Evolutionary conservation across 92 coral and sea anemone species (phyloP).

Genomic region (Palythoa heliodiscus): DNA sequence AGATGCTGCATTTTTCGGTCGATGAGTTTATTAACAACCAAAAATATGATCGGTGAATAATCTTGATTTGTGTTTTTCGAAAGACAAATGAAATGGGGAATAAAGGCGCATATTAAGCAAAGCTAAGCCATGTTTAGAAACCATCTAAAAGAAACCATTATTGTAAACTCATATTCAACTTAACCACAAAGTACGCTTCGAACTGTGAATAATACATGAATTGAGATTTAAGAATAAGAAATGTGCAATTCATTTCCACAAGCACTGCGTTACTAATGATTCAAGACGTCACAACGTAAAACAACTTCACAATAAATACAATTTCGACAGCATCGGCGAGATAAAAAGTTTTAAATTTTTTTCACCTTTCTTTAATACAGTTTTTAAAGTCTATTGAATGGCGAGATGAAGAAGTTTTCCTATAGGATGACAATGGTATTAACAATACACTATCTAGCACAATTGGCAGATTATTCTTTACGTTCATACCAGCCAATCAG

Average conservation of each 20-base stretch:
- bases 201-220: conserved; percentile 22
- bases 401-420: conserved; percentile 29
- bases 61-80: neutral
- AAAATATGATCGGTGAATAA: neutral
- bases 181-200: conserved; percentile 5
- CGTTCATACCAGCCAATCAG: conserved; percentile 54
- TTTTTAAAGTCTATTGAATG: conserved; percentile 36
- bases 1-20: neutral
- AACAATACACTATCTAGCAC: conserved; percentile 56
- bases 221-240: conserved; percentile 29
- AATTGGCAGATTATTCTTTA: conserved; percentile 45
- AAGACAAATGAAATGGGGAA: neutral
- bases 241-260: conserved; percentile 33
- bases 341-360: neutral
- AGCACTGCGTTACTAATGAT: conserved; percentile 22
- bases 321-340: neutral
- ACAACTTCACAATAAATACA: neutral
- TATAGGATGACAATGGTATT: conserved; percentile 15
- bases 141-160: neutral
- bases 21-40: neutral
- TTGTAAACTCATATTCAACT: neutral
- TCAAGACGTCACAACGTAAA: neutral
- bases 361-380: conserved; percentile 9
- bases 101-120: neutral
- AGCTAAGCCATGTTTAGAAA: neutral